These are phyloP conservation scores for Sparidentex hasta DNA, from an alignment of 2,797 vertebrate species.

Conservation along the genomic window DNA sequence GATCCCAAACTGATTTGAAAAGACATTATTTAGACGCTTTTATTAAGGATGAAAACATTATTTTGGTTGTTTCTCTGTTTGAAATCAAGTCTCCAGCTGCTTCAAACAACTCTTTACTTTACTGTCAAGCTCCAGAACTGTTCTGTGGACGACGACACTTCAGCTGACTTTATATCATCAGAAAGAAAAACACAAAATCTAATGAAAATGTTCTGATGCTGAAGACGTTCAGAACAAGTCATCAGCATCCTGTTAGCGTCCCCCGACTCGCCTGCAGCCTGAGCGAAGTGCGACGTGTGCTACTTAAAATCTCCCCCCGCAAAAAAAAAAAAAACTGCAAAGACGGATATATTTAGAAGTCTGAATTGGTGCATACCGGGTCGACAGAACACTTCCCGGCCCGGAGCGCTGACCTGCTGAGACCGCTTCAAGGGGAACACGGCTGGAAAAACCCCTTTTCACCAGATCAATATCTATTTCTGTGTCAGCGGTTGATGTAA, in stretches of 20 bases:
- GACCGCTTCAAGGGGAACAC: background rate
- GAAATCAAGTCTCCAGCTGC: too few species aligned
- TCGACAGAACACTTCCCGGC: background rate
- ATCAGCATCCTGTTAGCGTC: background rate
- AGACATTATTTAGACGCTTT: too few species aligned
- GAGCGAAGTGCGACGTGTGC: background rate
- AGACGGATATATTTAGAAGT: background rate
- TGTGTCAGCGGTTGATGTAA: background rate
- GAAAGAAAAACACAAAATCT: background rate
- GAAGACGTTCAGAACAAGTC: background rate
- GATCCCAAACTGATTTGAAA: too few species aligned
- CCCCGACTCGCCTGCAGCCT: background rate
- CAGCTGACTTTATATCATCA: too few species aligned
- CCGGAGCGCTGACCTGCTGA: background rate
- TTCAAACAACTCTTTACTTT: too few species aligned
- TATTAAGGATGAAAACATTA: too few species aligned
- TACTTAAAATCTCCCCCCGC: too few species aligned
- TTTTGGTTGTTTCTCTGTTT: too few species aligned
- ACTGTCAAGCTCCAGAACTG: too few species aligned
- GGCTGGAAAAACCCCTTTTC: slow-evolving; percentile 21
- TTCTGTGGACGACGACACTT: too few species aligned
- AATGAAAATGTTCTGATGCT: background rate
- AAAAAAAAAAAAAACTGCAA: too few species aligned
- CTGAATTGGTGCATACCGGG: background rate
- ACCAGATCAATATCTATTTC: slow-evolving; percentile 22